Evolutionary conservation across 23 tunicate genomes (phyloP), one percentile per base, ranked within the genome.

Genomic region (Trididemnum miniatum): DNA sequence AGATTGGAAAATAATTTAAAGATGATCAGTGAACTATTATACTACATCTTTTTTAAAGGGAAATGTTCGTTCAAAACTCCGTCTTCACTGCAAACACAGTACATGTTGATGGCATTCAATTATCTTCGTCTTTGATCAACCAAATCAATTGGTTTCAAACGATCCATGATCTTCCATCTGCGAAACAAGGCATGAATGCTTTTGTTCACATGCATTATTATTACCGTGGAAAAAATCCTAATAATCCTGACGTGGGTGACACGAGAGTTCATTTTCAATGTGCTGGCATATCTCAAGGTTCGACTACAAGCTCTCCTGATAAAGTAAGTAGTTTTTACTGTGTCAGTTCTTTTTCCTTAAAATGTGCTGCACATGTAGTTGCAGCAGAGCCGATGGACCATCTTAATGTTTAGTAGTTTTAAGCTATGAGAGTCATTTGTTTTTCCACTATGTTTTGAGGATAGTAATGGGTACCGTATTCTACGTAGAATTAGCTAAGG

Each of bases 161-260:
- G 5, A 20, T 87, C 50, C 1, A 29, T 18, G 33, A 31, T 0
- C 80, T 88, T 26, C 87, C 92, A 24, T 33, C 59, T 20, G 83
- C 83, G 29, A 79, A 37, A 32, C 32, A 49, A 54, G 30, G 31
- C 0, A 5, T 50, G 25, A 37, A 74, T 2, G 76, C 59, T 2
- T 26, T 66, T 34, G 25, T 51, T 1, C 60, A 84, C 51, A 36
- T 54, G 30, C 79, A 84, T 0, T 80, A 84, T 50, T 84, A 84
- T 65, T 84, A 84, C 78, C 77, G 65, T 39, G 95, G 85, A 1
- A 51, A 33, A 34, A 81, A 90, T 52, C 86, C 89, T 32, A n/a
- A 33, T 22, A 2, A 65, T 22, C 95, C 95, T 20, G 65, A 51
- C 12, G 88, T 90, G 0, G 95, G 95, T 1, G 89, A 90, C 72